Evolutionary conservation across 2,113 vertebrate species (phyloP).

Genomic region (Tragelaphus imberbis): DNA sequence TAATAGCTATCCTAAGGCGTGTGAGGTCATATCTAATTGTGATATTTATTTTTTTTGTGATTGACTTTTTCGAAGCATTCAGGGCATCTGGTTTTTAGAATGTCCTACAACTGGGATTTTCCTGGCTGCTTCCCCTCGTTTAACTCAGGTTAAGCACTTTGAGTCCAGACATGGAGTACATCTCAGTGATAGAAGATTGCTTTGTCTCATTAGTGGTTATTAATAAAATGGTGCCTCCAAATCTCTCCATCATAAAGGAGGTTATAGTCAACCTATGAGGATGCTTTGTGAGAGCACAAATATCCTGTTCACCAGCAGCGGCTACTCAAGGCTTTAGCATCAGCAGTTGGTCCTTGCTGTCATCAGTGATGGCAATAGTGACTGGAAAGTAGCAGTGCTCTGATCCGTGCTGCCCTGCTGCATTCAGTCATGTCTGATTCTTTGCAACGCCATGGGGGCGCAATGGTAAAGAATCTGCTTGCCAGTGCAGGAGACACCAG

Average conservation of each 20-base stretch:
- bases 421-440: background rate
- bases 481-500: background rate
- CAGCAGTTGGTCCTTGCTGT: accelerated
- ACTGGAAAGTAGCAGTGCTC: accelerated
- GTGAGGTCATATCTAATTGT: background rate
- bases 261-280: accelerated
- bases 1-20: accelerated
- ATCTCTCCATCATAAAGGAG: too few relatives aligned
- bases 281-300: accelerated
- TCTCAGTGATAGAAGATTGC: accelerated
- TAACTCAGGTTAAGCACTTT: accelerated
- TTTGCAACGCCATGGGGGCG: accelerated
- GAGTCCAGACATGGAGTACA: accelerated
- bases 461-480: background rate
- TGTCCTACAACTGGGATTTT: too few relatives aligned
- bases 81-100: too few relatives aligned
- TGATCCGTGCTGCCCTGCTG: accelerated
- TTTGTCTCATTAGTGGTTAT: background rate
- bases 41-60: background rate
- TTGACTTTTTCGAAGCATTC: background rate
- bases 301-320: background rate
- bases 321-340: accelerated
- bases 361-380: accelerated
- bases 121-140: background rate
- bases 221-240: background rate